phyloP scores from a whole-genome alignment of 2,113 vertebrate genomes.

The Chaetops frenatus region DNA sequence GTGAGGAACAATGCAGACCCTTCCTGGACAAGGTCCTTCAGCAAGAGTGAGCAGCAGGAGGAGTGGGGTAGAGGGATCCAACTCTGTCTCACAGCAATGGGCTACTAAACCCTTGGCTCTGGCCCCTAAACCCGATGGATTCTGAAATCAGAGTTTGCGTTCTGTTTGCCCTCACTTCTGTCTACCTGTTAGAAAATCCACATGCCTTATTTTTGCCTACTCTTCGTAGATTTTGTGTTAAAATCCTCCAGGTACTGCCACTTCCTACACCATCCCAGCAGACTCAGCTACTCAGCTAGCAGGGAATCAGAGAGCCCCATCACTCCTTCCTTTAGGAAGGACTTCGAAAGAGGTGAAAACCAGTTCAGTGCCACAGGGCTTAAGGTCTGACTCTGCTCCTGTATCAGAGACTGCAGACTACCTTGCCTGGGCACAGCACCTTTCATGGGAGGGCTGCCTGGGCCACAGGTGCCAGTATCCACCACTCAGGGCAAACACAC shows the following conservation, averaged over 20 bases:
- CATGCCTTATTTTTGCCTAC: not conserved
- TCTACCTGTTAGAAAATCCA: not conserved
- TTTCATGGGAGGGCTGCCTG: not conserved
- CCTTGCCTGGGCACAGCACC: not conserved
- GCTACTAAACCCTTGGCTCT: too few relatives aligned
- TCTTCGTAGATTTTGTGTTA: not conserved
- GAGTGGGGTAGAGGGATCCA: fast-evolving
- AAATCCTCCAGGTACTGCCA: not conserved
- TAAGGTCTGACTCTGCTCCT: not conserved
- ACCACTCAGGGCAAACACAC: not conserved
- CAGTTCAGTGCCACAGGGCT: not conserved
- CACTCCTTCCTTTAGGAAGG: not conserved
- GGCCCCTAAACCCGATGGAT: fast-evolving
- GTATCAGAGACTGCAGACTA: fast-evolving
- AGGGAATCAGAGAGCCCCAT: not conserved
- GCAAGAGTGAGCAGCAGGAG: not conserved
- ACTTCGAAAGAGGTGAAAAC: not conserved
- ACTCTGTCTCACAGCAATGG: fast-evolving
- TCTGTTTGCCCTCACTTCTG: not conserved
- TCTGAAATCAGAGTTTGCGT: not conserved
- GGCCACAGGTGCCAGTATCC: not conserved
- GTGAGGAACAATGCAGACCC: not conserved
- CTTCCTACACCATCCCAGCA: not conserved
- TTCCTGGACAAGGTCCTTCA: not conserved
- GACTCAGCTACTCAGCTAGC: not conserved